These are phyloP conservation scores for Venturia canescens DNA, from an alignment of 1,140 invertebrate genomes.

Conservation along the genomic window DNA sequence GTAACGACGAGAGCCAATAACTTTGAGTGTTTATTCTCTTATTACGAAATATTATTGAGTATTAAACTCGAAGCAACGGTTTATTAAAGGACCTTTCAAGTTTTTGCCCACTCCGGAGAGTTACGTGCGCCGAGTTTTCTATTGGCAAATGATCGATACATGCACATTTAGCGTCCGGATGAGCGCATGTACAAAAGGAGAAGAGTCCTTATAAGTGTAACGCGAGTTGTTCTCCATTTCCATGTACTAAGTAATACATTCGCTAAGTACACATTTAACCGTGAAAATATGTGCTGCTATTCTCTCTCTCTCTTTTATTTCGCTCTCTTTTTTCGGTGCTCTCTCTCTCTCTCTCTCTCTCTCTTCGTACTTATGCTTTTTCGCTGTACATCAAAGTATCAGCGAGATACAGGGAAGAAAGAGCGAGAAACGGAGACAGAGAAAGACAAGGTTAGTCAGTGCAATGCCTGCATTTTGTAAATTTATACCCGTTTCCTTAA, in stretches of 20 bases:
- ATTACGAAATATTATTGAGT: neutral
- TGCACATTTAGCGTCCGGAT: neutral
- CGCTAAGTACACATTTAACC: constrained; percentile 46
- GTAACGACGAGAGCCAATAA: neutral
- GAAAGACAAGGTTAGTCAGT: neutral
- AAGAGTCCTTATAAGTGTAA: constrained; percentile 25
- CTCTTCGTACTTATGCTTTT: neutral
- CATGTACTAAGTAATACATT: constrained; percentile 44
- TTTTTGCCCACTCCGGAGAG: neutral
- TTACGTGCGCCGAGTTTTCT: neutral
- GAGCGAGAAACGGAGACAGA: constrained; percentile 21
- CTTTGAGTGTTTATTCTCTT: neutral
- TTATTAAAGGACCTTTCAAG: constrained; percentile 4
- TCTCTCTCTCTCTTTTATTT: neutral
- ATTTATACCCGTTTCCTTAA: constrained; percentile 9
- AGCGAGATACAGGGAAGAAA: neutral
- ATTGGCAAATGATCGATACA: neutral
- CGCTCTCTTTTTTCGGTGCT: no score
- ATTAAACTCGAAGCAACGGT: neutral
- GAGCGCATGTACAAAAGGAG: constrained; percentile 2
- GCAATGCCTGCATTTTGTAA: constrained; percentile 6
- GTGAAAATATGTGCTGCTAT: constrained; percentile 35
- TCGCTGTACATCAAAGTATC: constrained; percentile 14
- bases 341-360: neutral
- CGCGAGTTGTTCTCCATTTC: neutral